These are phyloP conservation scores for Leptinotarsa rubiginosa DNA, from an alignment of 2,888 invertebrate species.

Conservation along the genomic window DNA sequence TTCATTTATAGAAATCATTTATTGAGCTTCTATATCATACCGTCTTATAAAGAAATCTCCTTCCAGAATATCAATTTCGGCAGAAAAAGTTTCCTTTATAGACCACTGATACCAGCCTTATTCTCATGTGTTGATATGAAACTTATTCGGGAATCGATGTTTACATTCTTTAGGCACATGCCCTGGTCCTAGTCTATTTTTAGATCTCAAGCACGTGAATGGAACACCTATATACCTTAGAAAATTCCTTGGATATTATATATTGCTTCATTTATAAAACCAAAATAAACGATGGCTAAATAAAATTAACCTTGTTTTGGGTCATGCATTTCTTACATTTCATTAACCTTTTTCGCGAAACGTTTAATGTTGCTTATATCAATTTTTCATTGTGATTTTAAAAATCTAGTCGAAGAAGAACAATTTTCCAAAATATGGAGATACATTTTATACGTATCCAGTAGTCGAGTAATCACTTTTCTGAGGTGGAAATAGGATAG, in stretches of 20 bases:
- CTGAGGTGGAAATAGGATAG: too few relatives aligned
- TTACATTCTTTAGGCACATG: constrained; percentile 20
- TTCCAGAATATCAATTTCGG: neutral
- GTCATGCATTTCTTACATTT: constrained; percentile 17
- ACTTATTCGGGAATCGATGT: constrained; percentile 12
- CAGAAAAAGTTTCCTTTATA: neutral
- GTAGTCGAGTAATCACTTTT: too few relatives aligned
- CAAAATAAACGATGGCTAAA: constrained; percentile 24
- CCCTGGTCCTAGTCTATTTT: constrained; percentile 16
- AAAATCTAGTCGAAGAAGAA: too few relatives aligned
- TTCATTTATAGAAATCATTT: too few relatives aligned
- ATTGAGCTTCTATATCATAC: neutral
- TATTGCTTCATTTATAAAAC: constrained; percentile 18
- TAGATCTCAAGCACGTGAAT: constrained; percentile 12
- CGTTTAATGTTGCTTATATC: neutral
- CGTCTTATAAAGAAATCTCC: neutral
- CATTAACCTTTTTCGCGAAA: constrained; percentile 16
- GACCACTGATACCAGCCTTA: neutral
- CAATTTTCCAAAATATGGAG: too few relatives aligned
- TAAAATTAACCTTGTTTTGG: constrained; percentile 25
- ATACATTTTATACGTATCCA: too few relatives aligned
- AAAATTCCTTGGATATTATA: constrained; percentile 18
- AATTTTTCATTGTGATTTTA: too few relatives aligned
- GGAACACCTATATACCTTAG: constrained; percentile 15
- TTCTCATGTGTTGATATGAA: constrained; percentile 8